A percentile compares a stretch with the other conserved stretches of the same genome.
phyloP scores from a whole-genome alignment of 2,888 invertebrate species.

The Hermodice carunculata region DNA sequence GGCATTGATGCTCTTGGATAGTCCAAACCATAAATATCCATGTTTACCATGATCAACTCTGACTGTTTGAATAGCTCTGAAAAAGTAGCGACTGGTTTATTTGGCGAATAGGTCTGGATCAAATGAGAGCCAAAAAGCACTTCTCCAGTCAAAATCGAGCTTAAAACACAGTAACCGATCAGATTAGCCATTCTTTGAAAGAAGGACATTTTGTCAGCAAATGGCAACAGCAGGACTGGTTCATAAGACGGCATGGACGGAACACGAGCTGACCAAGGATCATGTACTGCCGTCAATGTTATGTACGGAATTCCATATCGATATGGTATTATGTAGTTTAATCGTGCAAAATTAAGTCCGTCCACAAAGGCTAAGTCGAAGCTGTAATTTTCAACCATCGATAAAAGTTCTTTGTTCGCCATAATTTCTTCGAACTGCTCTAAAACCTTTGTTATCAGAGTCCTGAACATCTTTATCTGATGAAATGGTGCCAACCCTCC shows the following conservation, averaged over 20 bases:
- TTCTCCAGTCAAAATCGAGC: too few relatives aligned
- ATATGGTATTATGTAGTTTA: slow-evolving; percentile 18
- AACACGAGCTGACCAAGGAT: slow-evolving; percentile 23
- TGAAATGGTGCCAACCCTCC: too few relatives aligned
- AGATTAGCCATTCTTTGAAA: background rate
- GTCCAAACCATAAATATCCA: slow-evolving; percentile 24
- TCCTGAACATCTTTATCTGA: too few relatives aligned
- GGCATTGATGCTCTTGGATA: slow-evolving; percentile 27
- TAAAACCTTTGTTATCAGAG: too few relatives aligned
- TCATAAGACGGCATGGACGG: slow-evolving; percentile 32
- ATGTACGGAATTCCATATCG: slow-evolving; percentile 27
- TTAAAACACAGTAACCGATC: too few relatives aligned
- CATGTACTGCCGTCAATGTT: slow-evolving; percentile 15
- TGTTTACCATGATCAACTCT: slow-evolving; percentile 24
- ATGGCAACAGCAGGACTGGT: slow-evolving; percentile 7
- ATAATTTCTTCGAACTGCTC: too few relatives aligned
- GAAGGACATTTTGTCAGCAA: slow-evolving; percentile 26
- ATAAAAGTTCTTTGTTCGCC: too few relatives aligned
- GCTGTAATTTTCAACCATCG: too few relatives aligned
- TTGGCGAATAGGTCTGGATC: slow-evolving; percentile 16
- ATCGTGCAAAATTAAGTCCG: slow-evolving; percentile 14
- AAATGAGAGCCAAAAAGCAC: too few relatives aligned
- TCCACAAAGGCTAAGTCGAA: slow-evolving; percentile 29
- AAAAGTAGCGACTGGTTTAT: slow-evolving; percentile 8
- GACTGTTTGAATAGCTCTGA: background rate